Conservation (phyloP, 1,140 invertebrate species). For the Drosophila virilis region DNA sequence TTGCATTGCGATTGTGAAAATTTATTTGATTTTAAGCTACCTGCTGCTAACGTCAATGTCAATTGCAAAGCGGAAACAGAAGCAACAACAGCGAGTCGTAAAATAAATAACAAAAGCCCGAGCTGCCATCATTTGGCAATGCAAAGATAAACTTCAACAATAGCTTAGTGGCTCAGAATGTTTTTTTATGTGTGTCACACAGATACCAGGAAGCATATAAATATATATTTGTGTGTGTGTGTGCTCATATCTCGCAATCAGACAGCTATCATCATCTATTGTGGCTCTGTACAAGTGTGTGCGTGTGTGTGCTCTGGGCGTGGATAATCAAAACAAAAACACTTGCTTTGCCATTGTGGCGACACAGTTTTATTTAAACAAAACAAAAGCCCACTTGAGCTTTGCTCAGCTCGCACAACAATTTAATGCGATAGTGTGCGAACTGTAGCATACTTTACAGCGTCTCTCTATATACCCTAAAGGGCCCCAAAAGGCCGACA, state of each 20-base stretch:
- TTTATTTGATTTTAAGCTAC: conserved; percentile 68
- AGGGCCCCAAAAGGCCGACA: not conserved
- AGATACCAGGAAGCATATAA: conserved; percentile 20
- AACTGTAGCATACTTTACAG: conserved; percentile 25
- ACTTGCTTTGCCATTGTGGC: conserved; percentile 58
- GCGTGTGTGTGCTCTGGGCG: conserved; percentile 23
- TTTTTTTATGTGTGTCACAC: conserved; percentile 68
- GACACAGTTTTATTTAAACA: conserved; percentile 78
- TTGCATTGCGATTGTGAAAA: conserved; percentile 44
- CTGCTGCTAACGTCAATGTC: conserved; percentile 63
- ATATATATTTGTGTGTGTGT: conserved; percentile 2
- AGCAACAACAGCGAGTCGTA: conserved; percentile 13
- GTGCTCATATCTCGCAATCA: conserved; percentile 46
- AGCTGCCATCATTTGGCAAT: conserved; percentile 72
- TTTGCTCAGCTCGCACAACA: conserved; percentile 66
- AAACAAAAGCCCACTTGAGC: conserved; percentile 79
- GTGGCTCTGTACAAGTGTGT: conserved; percentile 22
- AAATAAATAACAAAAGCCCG: conserved; percentile 47
- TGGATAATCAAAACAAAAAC: conserved; percentile 77
- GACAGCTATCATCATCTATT: conserved; percentile 50
- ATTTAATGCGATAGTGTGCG: conserved; percentile 57
- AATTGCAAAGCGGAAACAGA: conserved; percentile 38
- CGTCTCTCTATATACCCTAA: not conserved
- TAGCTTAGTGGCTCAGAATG: conserved; percentile 78
- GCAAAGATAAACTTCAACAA: conserved; percentile 79